phyloP scores from a whole-genome alignment of 2,113 vertebrate genomes.

The Oceanites oceanicus region DNA sequence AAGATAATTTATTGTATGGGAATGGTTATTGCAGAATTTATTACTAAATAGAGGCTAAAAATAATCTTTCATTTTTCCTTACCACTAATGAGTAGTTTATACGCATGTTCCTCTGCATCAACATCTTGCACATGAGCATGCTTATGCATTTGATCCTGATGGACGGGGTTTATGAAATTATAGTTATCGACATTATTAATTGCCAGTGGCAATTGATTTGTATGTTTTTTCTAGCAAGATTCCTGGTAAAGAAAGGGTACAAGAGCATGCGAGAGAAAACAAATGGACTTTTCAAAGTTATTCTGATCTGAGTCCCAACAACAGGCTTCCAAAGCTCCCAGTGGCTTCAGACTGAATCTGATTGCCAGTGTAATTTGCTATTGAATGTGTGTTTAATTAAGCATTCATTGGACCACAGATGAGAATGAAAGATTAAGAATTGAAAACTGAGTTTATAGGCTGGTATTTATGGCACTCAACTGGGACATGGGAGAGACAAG shows the following conservation, averaged over 20 bases:
- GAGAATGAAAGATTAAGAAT: neutral
- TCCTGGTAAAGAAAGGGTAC: neutral
- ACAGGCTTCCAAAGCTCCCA: neutral
- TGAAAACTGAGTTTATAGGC: neutral
- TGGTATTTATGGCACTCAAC: neutral
- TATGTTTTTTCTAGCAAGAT: neutral
- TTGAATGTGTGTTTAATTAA: neutral
- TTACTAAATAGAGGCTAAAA: slow-evolving; percentile 17
- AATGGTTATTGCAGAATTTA: slow-evolving; percentile 18
- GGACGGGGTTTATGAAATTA: neutral
- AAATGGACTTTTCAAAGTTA: neutral
- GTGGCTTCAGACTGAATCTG: neutral
- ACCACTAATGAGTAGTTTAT: neutral
- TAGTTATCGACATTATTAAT: neutral
- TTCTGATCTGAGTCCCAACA: neutral
- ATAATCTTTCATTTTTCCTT: neutral
- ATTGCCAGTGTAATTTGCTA: neutral
- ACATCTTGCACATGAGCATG: neutral
- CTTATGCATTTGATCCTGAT: neutral
- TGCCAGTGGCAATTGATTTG: neutral
- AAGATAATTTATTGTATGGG: slow-evolving; percentile 26
- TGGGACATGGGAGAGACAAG: neutral
- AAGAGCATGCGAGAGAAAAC: neutral
- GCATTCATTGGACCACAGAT: neutral
- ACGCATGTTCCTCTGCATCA: neutral